Conservation (phyloP, 37 sponge, comb jelly and placozoan species). For the Agelas oroides region DNA sequence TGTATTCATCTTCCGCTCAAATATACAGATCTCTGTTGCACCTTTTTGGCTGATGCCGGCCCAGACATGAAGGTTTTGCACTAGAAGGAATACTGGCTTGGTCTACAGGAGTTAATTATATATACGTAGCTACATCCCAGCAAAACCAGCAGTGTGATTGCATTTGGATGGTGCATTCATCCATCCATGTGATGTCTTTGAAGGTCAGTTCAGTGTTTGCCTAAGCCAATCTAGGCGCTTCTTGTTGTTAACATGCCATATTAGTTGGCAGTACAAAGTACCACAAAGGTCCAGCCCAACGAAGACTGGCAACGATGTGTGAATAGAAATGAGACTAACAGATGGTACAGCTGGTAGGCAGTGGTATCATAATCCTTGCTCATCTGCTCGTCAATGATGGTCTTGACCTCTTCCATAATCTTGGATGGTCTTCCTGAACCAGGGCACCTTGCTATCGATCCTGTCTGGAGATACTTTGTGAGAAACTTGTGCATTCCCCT, state of each 20-base stretch:
- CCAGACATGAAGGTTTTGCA: slow-evolving; percentile 48
- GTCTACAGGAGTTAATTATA: too few species aligned
- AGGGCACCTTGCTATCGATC: too few species aligned
- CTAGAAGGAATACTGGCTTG: too few species aligned
- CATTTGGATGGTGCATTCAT: too few species aligned
- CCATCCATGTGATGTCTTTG: neutral
- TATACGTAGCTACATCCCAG: neutral
- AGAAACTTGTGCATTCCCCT: too few species aligned
- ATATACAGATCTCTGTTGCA: slow-evolving; percentile 29
- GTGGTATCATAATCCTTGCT: slow-evolving; percentile 9
- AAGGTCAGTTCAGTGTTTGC: neutral
- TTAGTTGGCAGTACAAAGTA: too few species aligned
- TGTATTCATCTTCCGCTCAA: slow-evolving; percentile 40
- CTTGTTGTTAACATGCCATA: neutral
- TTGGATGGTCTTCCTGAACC: neutral
- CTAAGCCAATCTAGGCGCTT: neutral
- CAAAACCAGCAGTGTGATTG: too few species aligned
- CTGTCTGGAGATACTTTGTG: too few species aligned
- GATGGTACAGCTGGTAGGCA: neutral
- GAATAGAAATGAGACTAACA: neutral
- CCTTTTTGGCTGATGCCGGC: slow-evolving; percentile 33
- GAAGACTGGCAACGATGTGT: neutral
- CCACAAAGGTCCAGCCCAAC: too few species aligned
- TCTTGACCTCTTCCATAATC: neutral
- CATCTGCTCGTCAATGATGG: slow-evolving; percentile 5